Base-by-base conservation (phyloP, 2,113 vertebrate species). In the Diphyllodes magnificus region DNA sequence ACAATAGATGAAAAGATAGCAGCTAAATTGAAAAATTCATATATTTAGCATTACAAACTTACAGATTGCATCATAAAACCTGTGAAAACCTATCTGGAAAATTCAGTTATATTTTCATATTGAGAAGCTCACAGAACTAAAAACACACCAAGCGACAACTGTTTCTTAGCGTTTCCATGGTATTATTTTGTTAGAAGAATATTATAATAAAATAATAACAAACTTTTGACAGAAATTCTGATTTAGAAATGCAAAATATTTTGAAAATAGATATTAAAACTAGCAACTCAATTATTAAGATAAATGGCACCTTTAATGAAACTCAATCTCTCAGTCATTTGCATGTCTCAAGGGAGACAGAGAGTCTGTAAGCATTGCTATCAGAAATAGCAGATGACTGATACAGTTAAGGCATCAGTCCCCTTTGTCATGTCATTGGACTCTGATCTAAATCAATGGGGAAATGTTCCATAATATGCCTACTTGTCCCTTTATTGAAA, bases 361-460 rank as follows among this genome's bases (percentile, higher is more conserved):
- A 51, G 45, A 47, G 72, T 65, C 84, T 68, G 13, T 53, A 61
- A 60, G 56, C 35, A n/a, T 68, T 4, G 2, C 22, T 90, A 39
- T 90, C 76, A 95, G 77, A 89, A 94, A 33, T 6, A 93, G 42
- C 95, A 96, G 91, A 85, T 90, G 88, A 89, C 82, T 83, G 61
- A 35, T 35, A 65, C 12, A 57, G 75, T 66, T 31, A 75, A 80
- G 57, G 23, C 70, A 50, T 45, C 23, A 49, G 61, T 59, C 35
- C 44, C 33, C 51, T 87, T 57, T 93, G 75, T 73, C 49, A 17
- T n/a, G 79, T 89, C 82, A 53, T 7, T 77, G 63, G 68, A 54
- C 47, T 84, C 40, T 56, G 75, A 72, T 82, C 65, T 49, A 84
- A 82, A 90, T 93, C 87, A 73, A 94, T 89, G 33, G 31, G 40